A percentile compares a stretch with the other conserved stretches of the same genome.
These are phyloP conservation scores for Polydrusus tereticollis DNA, from an alignment of 2,888 invertebrate genomes.

Conservation along the genomic window DNA sequence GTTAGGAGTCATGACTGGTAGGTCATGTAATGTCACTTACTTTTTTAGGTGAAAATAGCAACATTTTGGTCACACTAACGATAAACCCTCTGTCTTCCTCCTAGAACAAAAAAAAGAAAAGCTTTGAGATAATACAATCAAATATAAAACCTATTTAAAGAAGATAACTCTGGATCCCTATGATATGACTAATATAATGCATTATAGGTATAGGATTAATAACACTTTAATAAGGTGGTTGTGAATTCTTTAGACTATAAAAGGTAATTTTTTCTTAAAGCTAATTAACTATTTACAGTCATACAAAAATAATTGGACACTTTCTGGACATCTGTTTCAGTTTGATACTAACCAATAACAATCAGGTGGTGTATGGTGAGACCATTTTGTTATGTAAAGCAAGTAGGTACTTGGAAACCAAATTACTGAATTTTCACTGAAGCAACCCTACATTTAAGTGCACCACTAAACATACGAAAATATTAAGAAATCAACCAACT, in stretches of 20 bases:
- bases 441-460: not conserved
- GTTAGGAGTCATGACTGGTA: no score
- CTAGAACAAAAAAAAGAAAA: not conserved
- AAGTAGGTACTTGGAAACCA: not conserved
- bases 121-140: not conserved
- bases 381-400: slow-evolving; percentile 15
- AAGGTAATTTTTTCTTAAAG: no score
- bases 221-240: no score
- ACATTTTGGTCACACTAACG: not conserved
- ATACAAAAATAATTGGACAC: not conserved
- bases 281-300: no score
- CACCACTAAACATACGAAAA: not conserved
- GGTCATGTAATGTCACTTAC: not conserved
- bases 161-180: no score
- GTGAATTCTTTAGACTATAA: no score
- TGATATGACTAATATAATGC: no score
- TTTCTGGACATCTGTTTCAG: not conserved
- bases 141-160: no score
- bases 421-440: not conserved
- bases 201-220: no score
- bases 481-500: not conserved
- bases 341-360: not conserved
- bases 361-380: no score
- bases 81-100: not conserved
- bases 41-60: slow-evolving; percentile 3